Conservation (phyloP, 1,140 invertebrate species). For the Akabosia matsudoensis region DNA sequence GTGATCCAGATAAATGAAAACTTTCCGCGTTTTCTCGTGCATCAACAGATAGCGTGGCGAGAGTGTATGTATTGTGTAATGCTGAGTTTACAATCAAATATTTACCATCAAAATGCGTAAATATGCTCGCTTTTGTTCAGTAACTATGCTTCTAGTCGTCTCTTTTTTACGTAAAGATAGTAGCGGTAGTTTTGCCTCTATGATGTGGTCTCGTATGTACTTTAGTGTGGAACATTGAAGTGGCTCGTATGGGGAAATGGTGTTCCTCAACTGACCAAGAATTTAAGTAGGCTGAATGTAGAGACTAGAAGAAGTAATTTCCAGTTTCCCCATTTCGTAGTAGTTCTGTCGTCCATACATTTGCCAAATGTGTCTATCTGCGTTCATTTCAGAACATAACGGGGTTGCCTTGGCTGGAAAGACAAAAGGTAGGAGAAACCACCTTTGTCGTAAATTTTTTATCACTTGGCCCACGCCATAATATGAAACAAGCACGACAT, state of each 20-base stretch:
- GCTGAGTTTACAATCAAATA: constrained; percentile 6
- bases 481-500: not conserved
- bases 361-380: no score
- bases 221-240: not conserved
- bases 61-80: not conserved
- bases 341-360: no score
- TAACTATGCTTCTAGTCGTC: not conserved
- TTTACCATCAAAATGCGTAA: not conserved
- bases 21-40: no score
- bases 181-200: not conserved
- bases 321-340: no score
- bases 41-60: not conserved
- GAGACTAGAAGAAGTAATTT: no score
- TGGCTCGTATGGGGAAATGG: not conserved
- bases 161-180: not conserved
- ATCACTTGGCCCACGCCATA: not conserved
- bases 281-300: no score
- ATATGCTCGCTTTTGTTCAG: not conserved
- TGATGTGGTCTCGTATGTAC: not conserved
- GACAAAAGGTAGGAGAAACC: not conserved
- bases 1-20: no score
- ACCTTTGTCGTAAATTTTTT: not conserved
- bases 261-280: not conserved
- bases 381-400: no score
- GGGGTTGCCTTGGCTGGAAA: not conserved